A percentile compares a stretch with the other conserved stretches of the same genome.
These are phyloP conservation scores for Zaprionus kolodkinae DNA, from an alignment of 1,140 invertebrate species.

Conservation along the genomic window DNA sequence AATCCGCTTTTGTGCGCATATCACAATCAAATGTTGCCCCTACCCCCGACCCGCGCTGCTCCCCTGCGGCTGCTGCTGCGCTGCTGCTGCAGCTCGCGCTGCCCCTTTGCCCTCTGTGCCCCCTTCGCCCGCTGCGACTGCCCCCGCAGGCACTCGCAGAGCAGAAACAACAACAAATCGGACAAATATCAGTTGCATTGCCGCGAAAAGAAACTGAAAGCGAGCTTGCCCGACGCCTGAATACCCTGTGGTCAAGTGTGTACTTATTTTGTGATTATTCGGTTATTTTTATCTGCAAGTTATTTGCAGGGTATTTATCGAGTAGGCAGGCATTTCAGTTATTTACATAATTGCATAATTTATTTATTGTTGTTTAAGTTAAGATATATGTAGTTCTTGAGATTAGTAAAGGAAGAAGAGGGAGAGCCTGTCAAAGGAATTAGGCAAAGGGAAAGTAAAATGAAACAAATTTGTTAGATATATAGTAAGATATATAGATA, in stretches of 20 bases:
- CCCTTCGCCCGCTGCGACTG: slow-evolving; percentile 1
- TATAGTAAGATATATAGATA: too few relatives aligned
- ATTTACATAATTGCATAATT: too few relatives aligned
- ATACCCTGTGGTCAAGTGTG: background rate
- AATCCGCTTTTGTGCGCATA: slow-evolving; percentile 80
- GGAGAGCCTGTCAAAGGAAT: too few relatives aligned
- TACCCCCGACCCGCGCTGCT: background rate
- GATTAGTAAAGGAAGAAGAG: too few relatives aligned
- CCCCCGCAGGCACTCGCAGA: background rate
- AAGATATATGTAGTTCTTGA: too few relatives aligned
- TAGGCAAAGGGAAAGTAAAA: too few relatives aligned
- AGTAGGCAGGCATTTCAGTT: too few relatives aligned
- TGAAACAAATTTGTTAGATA: too few relatives aligned
- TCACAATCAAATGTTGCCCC: slow-evolving; percentile 71
- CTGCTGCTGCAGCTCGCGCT: slow-evolving; percentile 3
- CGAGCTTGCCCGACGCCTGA: background rate
- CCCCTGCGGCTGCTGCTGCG: background rate
- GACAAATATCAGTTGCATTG: slow-evolving; percentile 3
- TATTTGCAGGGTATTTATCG: background rate
- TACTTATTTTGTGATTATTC: background rate
- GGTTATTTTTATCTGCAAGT: too few relatives aligned
- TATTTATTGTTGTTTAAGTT: too few relatives aligned
- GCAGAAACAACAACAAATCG: slow-evolving; percentile 11
- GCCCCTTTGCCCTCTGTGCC: slow-evolving; percentile 2
- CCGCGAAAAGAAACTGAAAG: background rate